Conservation (phyloP, 2,113 vertebrate genomes). For the Urocolius indicus region DNA sequence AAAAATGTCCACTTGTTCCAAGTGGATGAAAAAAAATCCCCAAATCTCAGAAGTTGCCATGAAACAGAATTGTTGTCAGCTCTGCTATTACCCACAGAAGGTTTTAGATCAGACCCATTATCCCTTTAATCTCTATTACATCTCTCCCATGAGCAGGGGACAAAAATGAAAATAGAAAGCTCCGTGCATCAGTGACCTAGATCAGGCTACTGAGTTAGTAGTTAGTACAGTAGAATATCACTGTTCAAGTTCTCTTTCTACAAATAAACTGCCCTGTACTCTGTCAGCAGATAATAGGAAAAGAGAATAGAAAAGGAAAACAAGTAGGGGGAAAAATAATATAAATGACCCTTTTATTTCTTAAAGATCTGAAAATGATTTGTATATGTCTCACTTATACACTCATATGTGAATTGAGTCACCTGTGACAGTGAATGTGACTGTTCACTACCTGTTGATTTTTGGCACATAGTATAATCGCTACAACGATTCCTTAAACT, state of each 20-base stretch:
- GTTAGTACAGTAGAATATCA: neutral
- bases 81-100: slow-evolving; percentile 38
- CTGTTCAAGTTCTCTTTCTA: neutral
- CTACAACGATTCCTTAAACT: neutral
- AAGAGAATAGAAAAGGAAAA: neutral
- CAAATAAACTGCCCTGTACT: neutral
- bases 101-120: slow-evolving; percentile 41
- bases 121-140: slow-evolving; percentile 51
- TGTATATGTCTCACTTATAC: neutral
- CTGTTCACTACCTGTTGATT: neutral
- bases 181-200: slow-evolving; percentile 26
- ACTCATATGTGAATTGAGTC: neutral
- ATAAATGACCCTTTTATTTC: neutral
- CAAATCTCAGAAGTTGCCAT: slow-evolving; percentile 18
- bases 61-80: slow-evolving; percentile 23
- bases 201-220: neutral
- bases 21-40: slow-evolving; percentile 47
- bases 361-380: neutral
- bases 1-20: slow-evolving; percentile 21
- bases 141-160: slow-evolving; percentile 21
- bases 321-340: neutral
- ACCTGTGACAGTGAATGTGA: neutral
- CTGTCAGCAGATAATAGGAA: neutral
- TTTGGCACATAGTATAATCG: neutral
- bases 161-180: slow-evolving; percentile 29